Evolutionary conservation across 2,113 vertebrate genomes (phyloP), one percentile per base, ranked within the genome.

Genomic region (Mormyrus iriodes): DNA sequence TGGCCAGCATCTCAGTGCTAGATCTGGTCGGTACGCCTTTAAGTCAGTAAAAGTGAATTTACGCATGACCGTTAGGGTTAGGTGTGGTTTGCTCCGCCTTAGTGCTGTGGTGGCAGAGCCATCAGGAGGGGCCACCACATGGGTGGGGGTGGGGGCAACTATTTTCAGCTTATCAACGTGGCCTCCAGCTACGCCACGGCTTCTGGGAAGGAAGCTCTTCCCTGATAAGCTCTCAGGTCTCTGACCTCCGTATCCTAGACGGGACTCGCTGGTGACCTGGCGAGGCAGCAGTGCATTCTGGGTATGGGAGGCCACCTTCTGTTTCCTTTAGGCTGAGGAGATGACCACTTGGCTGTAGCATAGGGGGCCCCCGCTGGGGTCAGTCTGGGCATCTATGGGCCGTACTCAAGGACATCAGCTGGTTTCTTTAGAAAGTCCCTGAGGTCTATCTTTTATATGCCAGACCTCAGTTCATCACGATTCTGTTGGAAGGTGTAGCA

Each of bases 161-260:
- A 79, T 79, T 79, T 79, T 79, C 73, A 79, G 73, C 73, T 79
- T 19, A 79, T 79, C 73, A 79, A 17, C 35, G 17, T 79, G 73
- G 31, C 73, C 73, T 79, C 35, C 35, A 42, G 73, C 73, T 39
- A 42, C 13, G 73, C 13, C 10, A 17, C 5, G 15, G 15, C 73
- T 79, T 79, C 73, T 79, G 73, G 73, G 17, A 79, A 79, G 73
- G 35, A 79, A 79, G 35, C n/a, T 27, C 61, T 69, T 31, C 61
- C 4, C 73, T 79, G 73, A 79, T 42, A 79, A 35, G 12, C 35
- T 79, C 31, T 15, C 73, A 79, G 73, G 73, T 79, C 73, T 42
- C 15, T 0, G 17, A 31, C 61, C 27, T 69, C 13, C 35, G 0
- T 42, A 79, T 79, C 31, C 35, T 10, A 79, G 35, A 79, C 35